These are phyloP conservation scores for Dryoscopus gambensis DNA, from an alignment of 2,113 vertebrate species.

Conservation along the genomic window DNA sequence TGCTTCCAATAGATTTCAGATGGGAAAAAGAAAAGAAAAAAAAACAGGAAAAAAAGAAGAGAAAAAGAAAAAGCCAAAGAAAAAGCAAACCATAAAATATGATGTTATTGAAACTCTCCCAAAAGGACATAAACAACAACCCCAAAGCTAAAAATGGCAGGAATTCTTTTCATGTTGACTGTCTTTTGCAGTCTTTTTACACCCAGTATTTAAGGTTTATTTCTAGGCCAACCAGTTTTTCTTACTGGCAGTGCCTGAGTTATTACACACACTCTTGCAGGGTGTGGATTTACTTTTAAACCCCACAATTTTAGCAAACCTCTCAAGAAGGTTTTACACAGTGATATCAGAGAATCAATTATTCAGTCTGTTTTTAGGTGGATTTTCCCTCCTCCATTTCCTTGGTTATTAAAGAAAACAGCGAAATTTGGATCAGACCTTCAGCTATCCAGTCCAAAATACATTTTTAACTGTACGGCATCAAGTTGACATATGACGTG, in stretches of 20 bases:
- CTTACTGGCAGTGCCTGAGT: background rate
- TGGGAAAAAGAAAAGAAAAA: background rate
- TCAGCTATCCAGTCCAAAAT: slow-evolving; percentile 32
- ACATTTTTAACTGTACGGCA: slow-evolving; percentile 15
- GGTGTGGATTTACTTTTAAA: background rate
- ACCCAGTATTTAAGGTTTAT: slow-evolving; percentile 4
- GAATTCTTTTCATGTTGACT: background rate
- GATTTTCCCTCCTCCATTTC: slow-evolving; percentile 1
- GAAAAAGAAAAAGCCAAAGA: background rate
- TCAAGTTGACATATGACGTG: slow-evolving; percentile 38
- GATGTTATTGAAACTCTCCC: background rate
- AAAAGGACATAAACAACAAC: background rate
- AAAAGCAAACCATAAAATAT: background rate
- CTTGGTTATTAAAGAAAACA: slow-evolving; percentile 48
- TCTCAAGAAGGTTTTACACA: background rate
- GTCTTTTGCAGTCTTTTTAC: background rate
- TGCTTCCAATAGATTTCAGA: background rate
- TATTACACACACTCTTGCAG: background rate
- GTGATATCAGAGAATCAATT: slow-evolving; percentile 9
- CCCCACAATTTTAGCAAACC: background rate
- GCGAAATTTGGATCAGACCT: background rate
- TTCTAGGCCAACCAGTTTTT: background rate
- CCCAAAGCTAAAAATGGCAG: background rate
- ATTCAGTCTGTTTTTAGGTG: background rate
- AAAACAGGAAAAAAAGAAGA: too few relatives aligned